phyloP scores from a whole-genome alignment of 2,113 vertebrate species.

The Brachirus orientalis region DNA sequence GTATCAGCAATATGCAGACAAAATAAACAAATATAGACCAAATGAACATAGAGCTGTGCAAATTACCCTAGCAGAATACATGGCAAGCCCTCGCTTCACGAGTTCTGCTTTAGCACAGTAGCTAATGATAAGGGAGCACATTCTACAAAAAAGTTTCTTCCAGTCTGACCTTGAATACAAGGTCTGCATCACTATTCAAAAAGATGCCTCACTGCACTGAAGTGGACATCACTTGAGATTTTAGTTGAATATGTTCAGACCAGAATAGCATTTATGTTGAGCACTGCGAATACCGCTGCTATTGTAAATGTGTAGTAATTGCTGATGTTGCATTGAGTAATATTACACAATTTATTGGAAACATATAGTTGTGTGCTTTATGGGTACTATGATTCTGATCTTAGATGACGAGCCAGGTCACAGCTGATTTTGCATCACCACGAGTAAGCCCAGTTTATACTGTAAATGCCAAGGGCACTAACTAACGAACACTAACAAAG shows the following conservation, averaged over 20 bases:
- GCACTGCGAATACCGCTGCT: neutral
- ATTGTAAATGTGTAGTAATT: neutral
- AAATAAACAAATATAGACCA: conserved; percentile 29
- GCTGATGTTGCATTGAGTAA: neutral
- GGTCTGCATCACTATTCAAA: conserved; percentile 14
- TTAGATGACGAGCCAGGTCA: conserved; percentile 6
- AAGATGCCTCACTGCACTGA: conserved; percentile 1
- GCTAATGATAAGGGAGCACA: neutral
- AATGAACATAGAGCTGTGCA: conserved; percentile 20
- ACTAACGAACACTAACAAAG: conserved; percentile 29
- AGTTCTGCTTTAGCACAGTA: neutral
- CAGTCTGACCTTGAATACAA: conserved; percentile 46
- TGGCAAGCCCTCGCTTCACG: neutral
- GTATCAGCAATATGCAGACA: conserved; percentile 34
- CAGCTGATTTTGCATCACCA: too few relatives aligned
- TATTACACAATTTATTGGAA: neutral
- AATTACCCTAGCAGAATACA: neutral
- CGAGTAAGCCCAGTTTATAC: conserved; percentile 7
- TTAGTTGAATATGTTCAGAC: neutral
- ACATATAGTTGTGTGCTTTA: conserved; percentile 17
- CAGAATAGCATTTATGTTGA: neutral
- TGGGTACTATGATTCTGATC: conserved; percentile 5
- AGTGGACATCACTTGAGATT: neutral
- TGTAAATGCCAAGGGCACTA: conserved; percentile 37
- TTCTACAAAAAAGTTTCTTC: neutral